A percentile compares a stretch with the other conserved stretches of the same genome.
These are phyloP conservation scores for Lucilia cuprina DNA, from an alignment of 1,140 invertebrate genomes.

Conservation along the genomic window DNA sequence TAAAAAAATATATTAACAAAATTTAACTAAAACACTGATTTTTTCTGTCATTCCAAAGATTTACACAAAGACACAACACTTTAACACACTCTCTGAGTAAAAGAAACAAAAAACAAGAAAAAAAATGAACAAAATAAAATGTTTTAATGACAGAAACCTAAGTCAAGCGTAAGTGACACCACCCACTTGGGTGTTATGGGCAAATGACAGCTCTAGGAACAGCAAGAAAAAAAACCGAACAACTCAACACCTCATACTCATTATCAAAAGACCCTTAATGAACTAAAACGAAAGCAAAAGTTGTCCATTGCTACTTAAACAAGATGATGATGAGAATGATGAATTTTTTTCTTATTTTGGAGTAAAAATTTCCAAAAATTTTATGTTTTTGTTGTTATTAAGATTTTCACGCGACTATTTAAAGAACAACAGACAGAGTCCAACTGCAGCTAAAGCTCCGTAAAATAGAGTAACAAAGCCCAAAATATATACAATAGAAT, in stretches of 20 bases:
- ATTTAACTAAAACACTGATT: neutral
- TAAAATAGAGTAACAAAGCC: neutral
- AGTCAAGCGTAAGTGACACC: slow-evolving; percentile 16
- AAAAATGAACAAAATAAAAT: neutral
- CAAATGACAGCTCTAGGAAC: neutral
- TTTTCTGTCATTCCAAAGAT: neutral
- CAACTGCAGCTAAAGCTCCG: neutral
- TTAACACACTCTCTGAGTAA: neutral
- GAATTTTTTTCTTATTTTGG: neutral
- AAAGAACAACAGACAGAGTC: slow-evolving; percentile 20
- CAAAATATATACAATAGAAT: neutral
- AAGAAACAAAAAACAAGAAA: neutral
- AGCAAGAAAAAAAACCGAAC: neutral
- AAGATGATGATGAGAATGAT: neutral
- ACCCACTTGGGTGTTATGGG: neutral
- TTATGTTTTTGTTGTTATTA: neutral
- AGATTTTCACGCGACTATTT: slow-evolving; percentile 9
- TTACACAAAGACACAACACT: neutral
- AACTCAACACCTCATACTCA: neutral
- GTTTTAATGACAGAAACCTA: neutral
- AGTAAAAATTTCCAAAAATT: neutral
- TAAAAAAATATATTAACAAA: too few relatives aligned
- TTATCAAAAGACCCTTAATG: neutral
- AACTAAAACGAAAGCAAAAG: neutral
- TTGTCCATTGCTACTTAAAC: neutral